Evolutionary conservation across 1,140 invertebrate genomes (phyloP).

Genomic region (Yoshiicerus persimilis): DNA sequence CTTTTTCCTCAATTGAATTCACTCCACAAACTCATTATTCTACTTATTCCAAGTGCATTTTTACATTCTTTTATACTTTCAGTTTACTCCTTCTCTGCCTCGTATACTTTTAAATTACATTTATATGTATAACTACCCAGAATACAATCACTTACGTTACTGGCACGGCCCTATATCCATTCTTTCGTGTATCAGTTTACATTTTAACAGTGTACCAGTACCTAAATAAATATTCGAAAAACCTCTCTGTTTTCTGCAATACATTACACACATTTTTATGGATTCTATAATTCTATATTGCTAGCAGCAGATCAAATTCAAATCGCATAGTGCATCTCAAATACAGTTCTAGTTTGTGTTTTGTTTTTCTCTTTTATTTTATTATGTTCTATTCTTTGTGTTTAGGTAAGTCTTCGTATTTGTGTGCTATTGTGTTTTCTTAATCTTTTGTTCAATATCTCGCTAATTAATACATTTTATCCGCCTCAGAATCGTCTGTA

Average conservation of each 20-base stretch:
- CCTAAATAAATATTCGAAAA: not conserved
- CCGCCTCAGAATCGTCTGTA: too few relatives aligned
- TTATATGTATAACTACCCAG: not conserved
- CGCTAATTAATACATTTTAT: not conserved
- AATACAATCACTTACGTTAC: not conserved
- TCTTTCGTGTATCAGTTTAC: not conserved
- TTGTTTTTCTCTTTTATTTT: not conserved
- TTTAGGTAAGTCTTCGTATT: not conserved
- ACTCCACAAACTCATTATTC: not conserved
- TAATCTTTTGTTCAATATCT: not conserved
- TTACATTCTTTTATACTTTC: not conserved
- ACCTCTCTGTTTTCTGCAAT: too few relatives aligned
- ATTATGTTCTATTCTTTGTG: not conserved
- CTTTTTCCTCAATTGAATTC: not conserved
- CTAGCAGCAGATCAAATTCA: not conserved
- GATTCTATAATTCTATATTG: not conserved
- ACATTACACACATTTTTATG: too few relatives aligned
- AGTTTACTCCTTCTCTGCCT: not conserved
- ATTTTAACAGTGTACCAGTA: not conserved
- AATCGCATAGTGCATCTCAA: not conserved
- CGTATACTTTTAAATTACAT: not conserved
- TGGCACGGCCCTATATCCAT: not conserved
- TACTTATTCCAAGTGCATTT: not conserved
- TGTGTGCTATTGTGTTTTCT: not conserved
- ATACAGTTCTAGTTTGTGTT: not conserved